Conservation (phyloP, 2,113 vertebrate species). For the Lophius piscatorius region DNA sequence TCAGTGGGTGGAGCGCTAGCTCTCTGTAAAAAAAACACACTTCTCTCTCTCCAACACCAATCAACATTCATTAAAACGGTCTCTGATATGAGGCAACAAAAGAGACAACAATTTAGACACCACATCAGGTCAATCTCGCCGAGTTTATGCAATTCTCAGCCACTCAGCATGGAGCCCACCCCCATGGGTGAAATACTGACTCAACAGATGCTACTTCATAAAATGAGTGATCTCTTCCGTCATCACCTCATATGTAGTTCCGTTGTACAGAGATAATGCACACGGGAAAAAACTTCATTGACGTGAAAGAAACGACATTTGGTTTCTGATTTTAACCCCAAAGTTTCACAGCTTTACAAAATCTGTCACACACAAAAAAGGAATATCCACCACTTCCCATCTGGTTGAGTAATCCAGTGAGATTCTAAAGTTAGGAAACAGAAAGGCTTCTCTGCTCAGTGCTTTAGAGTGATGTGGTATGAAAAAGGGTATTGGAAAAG, state of each 20-base stretch:
- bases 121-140: constrained; percentile 6
- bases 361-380: too few species aligned
- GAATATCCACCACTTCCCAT: neutral
- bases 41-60: neutral
- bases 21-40: too few species aligned
- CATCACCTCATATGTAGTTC: neutral
- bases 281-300: constrained; percentile 7
- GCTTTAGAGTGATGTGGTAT: constrained; percentile 19
- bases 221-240: neutral
- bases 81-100: too few species aligned
- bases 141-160: neutral
- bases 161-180: neutral
- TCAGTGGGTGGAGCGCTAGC: too few species aligned
- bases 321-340: constrained; percentile 10
- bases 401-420: constrained; percentile 22
- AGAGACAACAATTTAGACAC: neutral
- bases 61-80: neutral
- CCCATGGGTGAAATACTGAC: neutral
- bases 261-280: neutral
- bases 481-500: constrained; percentile 3
- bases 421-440: neutral
- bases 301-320: constrained; percentile 5
- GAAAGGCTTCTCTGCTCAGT: neutral
- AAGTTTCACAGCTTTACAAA: neutral
- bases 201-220: constrained; percentile 2